These are phyloP conservation scores for Plestiodon gilberti DNA, from an alignment of 2,113 vertebrate species.

Conservation along the genomic window DNA sequence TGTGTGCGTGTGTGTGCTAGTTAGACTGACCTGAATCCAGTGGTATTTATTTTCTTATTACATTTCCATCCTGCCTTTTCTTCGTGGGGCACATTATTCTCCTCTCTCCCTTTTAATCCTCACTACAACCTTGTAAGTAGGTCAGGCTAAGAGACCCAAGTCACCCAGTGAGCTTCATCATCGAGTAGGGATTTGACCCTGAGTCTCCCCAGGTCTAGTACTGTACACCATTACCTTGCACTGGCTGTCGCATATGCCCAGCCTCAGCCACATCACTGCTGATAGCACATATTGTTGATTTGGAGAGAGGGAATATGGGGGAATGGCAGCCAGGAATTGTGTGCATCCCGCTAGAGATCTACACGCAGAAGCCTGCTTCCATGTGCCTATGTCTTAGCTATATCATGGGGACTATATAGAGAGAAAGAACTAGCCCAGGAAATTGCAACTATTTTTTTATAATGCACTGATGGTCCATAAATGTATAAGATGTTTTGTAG, in stretches of 20 bases:
- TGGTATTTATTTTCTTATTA: too few species aligned
- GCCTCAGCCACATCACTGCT: background rate
- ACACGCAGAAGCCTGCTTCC: background rate
- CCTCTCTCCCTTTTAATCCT: too few species aligned
- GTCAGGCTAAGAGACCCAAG: too few species aligned
- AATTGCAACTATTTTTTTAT: background rate
- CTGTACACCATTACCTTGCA: too few species aligned
- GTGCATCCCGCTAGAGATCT: background rate
- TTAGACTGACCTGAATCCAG: too few species aligned
- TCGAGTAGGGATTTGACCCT: too few species aligned
- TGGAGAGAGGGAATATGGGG: background rate
- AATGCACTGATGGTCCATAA: background rate
- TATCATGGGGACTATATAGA: background rate
- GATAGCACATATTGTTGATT: background rate
- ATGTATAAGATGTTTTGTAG: slow-evolving; percentile 15
- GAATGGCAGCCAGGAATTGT: background rate
- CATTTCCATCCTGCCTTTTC: too few species aligned
- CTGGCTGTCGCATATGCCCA: background rate
- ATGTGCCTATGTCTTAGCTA: background rate
- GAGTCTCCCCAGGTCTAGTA: too few species aligned
- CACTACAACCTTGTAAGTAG: too few species aligned
- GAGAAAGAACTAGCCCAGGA: background rate
- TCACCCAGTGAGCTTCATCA: too few species aligned
- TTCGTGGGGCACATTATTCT: too few species aligned
- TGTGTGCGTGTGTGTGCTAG: too few species aligned